Conservation (phyloP, 2,113 vertebrate genomes). For the Strix uralensis region DNA sequence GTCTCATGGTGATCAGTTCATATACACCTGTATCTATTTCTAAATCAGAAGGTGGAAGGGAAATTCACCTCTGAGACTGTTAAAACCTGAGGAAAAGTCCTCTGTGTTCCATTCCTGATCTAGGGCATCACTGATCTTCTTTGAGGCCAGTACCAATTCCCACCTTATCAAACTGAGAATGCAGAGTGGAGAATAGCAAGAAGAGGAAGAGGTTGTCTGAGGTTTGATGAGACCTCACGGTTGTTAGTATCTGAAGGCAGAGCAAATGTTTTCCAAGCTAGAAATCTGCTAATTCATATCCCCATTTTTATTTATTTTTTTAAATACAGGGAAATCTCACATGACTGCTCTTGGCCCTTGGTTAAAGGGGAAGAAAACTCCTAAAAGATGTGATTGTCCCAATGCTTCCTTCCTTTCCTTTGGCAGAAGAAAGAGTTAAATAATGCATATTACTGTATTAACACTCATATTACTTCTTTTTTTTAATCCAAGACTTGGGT, state of each 20-base stretch:
- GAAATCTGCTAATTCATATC: neutral
- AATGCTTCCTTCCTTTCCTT: neutral
- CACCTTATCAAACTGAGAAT: neutral
- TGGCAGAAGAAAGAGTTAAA: neutral
- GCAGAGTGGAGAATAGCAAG: neutral
- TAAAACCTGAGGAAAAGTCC: neutral
- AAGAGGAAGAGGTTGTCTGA: neutral
- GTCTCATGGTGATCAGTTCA: neutral
- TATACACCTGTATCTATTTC: neutral
- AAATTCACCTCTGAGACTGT: neutral
- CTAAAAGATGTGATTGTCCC: neutral
- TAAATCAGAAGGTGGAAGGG: neutral
- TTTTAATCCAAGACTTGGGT: neutral
- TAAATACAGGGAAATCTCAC: neutral
- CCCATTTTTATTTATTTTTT: neutral
- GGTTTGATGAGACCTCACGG: neutral
- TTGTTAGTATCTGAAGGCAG: neutral
- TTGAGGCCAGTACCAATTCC: neutral
- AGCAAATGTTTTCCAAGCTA: neutral
- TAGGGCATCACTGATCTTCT: neutral
- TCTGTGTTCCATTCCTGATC: neutral
- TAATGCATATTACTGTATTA: neutral
- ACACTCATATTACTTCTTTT: neutral
- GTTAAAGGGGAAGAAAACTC: neutral
- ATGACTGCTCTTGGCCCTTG: neutral